Percentiles rank a stretch among this genome's conserved stretches.
phyloP scores from a whole-genome alignment of 2,113 vertebrate species.

The Eretmodus cyanostictus region DNA sequence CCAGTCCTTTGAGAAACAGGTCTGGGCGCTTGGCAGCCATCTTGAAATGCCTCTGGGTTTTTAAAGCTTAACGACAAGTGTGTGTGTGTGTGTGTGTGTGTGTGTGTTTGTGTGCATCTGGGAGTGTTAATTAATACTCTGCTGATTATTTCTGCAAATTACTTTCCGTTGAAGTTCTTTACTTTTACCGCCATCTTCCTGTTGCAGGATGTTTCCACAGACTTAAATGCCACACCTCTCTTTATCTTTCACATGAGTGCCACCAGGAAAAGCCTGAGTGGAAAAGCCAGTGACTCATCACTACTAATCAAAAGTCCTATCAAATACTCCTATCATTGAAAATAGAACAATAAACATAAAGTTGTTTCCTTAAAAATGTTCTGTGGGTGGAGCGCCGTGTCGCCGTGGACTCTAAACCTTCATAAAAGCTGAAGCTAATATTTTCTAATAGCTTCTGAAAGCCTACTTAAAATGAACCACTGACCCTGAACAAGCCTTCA shows the following conservation, averaged over 20 bases:
- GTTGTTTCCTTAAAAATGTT: background rate
- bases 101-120: background rate
- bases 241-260: background rate
- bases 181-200: background rate
- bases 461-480: background rate
- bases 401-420: background rate
- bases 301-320: background rate
- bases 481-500: background rate
- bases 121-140: background rate
- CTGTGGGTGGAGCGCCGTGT: background rate
- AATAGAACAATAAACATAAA: background rate
- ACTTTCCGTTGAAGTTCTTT: background rate
- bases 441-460: background rate
- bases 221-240: background rate
- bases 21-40: background rate
- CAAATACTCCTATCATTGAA: background rate
- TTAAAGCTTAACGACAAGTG: background rate
- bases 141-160: background rate
- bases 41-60: background rate
- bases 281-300: background rate
- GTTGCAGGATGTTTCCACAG: background rate
- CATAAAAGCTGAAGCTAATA: background rate
- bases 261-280: background rate
- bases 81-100: background rate
- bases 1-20: background rate